Percentiles rank a stretch among this genome's conserved stretches.
Evolutionary conservation across 2,797 vertebrate genomes (phyloP).

Genomic region (Hyperoplus lanceolatus): DNA sequence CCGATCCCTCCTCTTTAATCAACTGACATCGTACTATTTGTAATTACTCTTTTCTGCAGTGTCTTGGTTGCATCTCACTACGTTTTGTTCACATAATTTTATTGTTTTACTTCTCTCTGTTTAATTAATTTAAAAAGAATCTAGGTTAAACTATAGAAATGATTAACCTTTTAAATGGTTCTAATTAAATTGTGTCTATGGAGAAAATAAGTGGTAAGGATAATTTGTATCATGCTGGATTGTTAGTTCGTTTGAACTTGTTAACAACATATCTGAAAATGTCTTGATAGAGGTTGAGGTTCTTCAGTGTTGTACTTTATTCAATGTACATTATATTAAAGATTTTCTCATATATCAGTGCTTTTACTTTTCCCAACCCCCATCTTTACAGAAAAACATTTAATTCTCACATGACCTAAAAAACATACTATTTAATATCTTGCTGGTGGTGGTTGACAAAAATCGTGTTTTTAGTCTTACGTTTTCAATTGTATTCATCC

Average conservation of each 20-base stretch:
- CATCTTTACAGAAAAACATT: slow-evolving; percentile 8
- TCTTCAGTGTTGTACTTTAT: slow-evolving; percentile 43
- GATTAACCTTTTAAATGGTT: slow-evolving; percentile 1
- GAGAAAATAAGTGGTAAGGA: neutral
- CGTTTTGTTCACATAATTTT: slow-evolving; percentile 16
- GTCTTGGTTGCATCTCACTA: slow-evolving; percentile 50
- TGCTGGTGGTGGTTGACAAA: slow-evolving; percentile 33
- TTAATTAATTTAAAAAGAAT: slow-evolving; percentile 14
- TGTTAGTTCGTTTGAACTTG: slow-evolving; percentile 36
- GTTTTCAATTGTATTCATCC: slow-evolving; percentile 59
- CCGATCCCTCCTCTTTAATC: slow-evolving; percentile 14
- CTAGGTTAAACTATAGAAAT: too few species aligned
- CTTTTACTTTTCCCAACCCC: slow-evolving; percentile 23
- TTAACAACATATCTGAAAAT: slow-evolving; percentile 58
- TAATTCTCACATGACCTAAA: slow-evolving; percentile 53
- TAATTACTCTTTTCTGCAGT: slow-evolving; percentile 71
- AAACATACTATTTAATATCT: slow-evolving; percentile 40
- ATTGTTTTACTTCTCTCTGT: slow-evolving; percentile 50
- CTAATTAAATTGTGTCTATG: neutral
- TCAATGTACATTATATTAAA: slow-evolving; percentile 71
- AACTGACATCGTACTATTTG: slow-evolving; percentile 32
- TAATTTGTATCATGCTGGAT: slow-evolving; percentile 2
- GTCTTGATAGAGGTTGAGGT: slow-evolving; percentile 43
- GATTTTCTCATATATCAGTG: slow-evolving; percentile 73
- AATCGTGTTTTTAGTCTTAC: slow-evolving; percentile 27